Percentiles rank a stretch among this genome's conserved stretches.
Evolutionary conservation across 2,888 invertebrate species (phyloP).

Genomic region (Tipula helvola): DNA sequence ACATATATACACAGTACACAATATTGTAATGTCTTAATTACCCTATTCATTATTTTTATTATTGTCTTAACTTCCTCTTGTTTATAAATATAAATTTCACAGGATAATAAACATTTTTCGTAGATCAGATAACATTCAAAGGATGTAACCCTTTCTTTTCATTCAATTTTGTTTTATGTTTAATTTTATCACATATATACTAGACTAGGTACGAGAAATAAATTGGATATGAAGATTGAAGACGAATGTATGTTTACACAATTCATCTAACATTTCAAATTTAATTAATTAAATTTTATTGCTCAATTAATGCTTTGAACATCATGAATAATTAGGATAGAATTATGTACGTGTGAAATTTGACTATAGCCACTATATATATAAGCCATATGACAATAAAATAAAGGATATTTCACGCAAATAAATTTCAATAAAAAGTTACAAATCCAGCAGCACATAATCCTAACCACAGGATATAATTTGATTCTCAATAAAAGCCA

Average conservation of each 20-base stretch:
- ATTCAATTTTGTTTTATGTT: not conserved
- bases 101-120: conserved; percentile 4
- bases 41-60: not conserved
- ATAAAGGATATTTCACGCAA: not conserved
- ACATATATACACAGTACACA: not conserved
- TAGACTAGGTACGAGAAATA: not conserved
- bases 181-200: not conserved
- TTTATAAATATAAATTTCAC: not conserved
- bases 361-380: not conserved
- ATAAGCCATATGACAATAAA: not conserved
- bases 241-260: not conserved
- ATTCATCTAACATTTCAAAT: not conserved
- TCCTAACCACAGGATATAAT: not conserved
- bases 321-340: not conserved
- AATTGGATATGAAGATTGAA: not conserved
- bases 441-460: not conserved
- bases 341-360: not conserved
- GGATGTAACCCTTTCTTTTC: not conserved
- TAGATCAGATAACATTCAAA: not conserved
- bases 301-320: not conserved
- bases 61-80: not conserved
- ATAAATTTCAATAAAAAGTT: not conserved
- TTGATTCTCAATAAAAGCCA: not conserved
- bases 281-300: not conserved
- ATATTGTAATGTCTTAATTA: not conserved